Percentiles rank a stretch among this genome's conserved stretches.
Conservation (phyloP, 2,797 vertebrate species). For the Microchirus variegatus region DNA sequence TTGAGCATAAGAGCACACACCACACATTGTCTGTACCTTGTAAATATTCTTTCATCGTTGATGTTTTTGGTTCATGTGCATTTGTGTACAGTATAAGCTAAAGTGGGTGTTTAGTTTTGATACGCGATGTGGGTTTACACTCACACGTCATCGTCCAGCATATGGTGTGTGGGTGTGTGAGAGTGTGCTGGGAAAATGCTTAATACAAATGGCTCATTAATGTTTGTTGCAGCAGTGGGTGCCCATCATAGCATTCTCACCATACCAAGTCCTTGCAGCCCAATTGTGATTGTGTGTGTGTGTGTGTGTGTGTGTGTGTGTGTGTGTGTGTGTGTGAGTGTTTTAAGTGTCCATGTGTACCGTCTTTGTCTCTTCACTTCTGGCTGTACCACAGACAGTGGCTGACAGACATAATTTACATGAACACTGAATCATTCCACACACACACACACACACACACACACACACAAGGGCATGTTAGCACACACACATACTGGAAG, state of each 20-base stretch:
- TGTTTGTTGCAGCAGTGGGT: conserved; percentile 57
- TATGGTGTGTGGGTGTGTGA: conserved; percentile 33
- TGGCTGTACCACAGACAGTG: conserved; percentile 48
- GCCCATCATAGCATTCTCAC: conserved; percentile 66
- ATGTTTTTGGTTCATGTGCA: conserved; percentile 26
- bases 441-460: conserved; percentile 5
- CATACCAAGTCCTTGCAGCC: conserved; percentile 59
- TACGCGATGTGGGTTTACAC: conserved; percentile 46
- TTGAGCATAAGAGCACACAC: no score
- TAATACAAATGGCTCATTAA: conserved; percentile 67
- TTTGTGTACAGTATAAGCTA: conserved; percentile 46
- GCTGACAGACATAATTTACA: conserved; percentile 51
- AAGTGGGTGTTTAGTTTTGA: conserved; percentile 57
- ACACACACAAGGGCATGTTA: conserved; percentile 5
- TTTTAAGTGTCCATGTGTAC: conserved; percentile 43
- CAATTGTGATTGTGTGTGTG: conserved; percentile 22
- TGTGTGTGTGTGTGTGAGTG: conserved; percentile 30
- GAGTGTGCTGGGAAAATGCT: conserved; percentile 52
- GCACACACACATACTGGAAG: conserved; percentile 28
- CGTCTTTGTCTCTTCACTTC: conserved; percentile 60
- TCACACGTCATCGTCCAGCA: conserved; percentile 53
- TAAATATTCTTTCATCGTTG: not conserved
- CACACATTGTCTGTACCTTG: not conserved
- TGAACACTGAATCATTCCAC: conserved; percentile 20
- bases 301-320: conserved; percentile 28